These are phyloP conservation scores for Ranitomeya imitator DNA, from an alignment of 2,113 vertebrate genomes.

Conservation along the genomic window DNA sequence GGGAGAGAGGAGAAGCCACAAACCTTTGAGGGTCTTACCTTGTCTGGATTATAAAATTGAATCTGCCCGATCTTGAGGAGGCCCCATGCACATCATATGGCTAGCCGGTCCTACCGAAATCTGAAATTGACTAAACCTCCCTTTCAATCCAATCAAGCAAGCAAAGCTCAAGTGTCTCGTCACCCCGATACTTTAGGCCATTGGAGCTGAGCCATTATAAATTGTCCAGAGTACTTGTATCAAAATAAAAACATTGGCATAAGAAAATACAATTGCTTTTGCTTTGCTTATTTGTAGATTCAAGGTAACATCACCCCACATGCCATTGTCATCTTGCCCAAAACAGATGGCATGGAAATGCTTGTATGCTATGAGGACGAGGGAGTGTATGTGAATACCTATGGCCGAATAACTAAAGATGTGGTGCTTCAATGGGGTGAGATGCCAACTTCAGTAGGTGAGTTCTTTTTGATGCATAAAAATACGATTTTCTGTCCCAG, in stretches of 20 bases:
- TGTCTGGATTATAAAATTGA: no score
- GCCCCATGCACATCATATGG: no score
- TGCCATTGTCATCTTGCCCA: constrained; percentile 98
- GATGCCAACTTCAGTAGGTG: constrained; percentile 99
- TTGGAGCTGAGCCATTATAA: no score
- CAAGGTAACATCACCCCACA: constrained; percentile 98
- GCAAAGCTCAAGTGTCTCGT: neutral
- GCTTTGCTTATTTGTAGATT: constrained; percentile 80
- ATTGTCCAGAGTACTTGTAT: neutral
- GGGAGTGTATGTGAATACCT: constrained; percentile 98
- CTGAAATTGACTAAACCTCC: no score
- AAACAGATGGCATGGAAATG: constrained; percentile 99
- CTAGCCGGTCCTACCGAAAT: no score
- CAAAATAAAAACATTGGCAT: no score
- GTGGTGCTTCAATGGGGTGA: constrained; percentile 99
- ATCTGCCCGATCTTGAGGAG: no score
- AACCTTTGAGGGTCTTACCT: no score
- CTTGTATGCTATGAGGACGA: constrained; percentile 99
- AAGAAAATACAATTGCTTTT: constrained; percentile 31
- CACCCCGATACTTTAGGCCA: neutral
- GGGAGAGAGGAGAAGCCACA: no score
- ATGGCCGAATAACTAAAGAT: constrained; percentile 98
- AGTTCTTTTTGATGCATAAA: constrained; percentile 51
- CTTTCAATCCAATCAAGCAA: no score
- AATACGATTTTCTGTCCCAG: no score